Evolutionary conservation across 1,140 invertebrate species (phyloP).

Genomic region (Delia radicum): DNA sequence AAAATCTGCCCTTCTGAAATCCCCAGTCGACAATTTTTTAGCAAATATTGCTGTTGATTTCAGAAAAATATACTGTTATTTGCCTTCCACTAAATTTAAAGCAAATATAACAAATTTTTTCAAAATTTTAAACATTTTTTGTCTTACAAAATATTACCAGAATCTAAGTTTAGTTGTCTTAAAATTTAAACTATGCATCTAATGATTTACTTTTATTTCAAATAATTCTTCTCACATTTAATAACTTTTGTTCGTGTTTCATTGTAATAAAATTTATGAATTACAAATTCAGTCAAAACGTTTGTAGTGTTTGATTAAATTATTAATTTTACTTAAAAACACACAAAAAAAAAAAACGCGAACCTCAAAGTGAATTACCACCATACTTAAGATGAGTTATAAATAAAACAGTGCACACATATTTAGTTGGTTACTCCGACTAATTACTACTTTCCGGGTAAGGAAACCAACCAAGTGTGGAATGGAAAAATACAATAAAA

Average conservation of each 20-base stretch:
- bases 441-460: constrained; percentile 12
- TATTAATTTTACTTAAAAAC: background rate
- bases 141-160: too few species aligned
- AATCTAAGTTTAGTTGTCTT: too few species aligned
- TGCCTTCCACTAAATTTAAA: too few species aligned
- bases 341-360: too few species aligned
- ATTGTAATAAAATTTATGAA: background rate
- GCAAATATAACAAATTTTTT: too few species aligned
- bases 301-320: background rate
- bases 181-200: too few species aligned
- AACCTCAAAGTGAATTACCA: background rate
- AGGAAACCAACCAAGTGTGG: background rate
- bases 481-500: background rate
- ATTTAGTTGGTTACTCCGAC: background rate
- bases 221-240: background rate
- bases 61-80: too few species aligned
- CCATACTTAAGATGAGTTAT: background rate
- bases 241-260: background rate
- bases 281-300: background rate
- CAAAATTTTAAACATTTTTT: too few species aligned
- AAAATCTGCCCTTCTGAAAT: too few species aligned
- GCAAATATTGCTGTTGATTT: too few species aligned
- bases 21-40: too few species aligned
- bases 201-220: too few species aligned
- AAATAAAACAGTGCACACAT: background rate